Base-by-base conservation (phyloP, 2,888 invertebrate species). In the Calliphora vomitoria region DNA sequence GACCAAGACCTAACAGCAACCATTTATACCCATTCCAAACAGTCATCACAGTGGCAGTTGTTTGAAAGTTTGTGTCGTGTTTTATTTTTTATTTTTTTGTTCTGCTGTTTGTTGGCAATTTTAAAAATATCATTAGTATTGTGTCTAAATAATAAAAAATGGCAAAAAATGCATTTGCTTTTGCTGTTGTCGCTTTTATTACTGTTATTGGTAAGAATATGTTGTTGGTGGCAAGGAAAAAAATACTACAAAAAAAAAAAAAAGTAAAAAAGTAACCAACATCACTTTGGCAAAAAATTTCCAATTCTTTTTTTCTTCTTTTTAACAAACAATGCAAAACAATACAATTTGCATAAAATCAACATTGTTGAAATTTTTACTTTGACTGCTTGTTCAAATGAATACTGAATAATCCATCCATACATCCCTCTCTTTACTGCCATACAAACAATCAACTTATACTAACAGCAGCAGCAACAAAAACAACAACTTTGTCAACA, bases 301-400 rank as follows among this genome's bases (percentile, higher is more conserved):
- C 35, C 47, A n/a, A 6, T 4, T 13, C 50, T 35, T 66, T 18
- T 13, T 55, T 13, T 13, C 55, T 20, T 41, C 18, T 60, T 35
- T 38, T 10, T 38, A 71, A 72, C 18, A 62, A 62, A 60, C n/a
- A 74, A 20, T 60, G 60, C 38, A 62, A 64, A 82, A 79, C 55
- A 82, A 82, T 74, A 62, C 55, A 82, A 86, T 86, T 86, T 79
- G 79, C 86, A 86, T 86, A 83, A 83, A 83, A 86, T 74, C 78
- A 86, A 79, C 85, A 82, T 82, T 86, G 60, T 85, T 76, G 31
- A 66, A 82, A 79, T 74, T 86, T 78, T 86, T 47, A 74, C 76
- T 85, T 76, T 80, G 80, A 72, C 64, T 81, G 81, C 35, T 72
- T 31, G 44, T 55, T 78, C 20, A 44, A 35, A 60, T 58, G 11